Base-by-base conservation (phyloP, 2,113 vertebrate genomes). In the Etheostoma spectabile region DNA sequence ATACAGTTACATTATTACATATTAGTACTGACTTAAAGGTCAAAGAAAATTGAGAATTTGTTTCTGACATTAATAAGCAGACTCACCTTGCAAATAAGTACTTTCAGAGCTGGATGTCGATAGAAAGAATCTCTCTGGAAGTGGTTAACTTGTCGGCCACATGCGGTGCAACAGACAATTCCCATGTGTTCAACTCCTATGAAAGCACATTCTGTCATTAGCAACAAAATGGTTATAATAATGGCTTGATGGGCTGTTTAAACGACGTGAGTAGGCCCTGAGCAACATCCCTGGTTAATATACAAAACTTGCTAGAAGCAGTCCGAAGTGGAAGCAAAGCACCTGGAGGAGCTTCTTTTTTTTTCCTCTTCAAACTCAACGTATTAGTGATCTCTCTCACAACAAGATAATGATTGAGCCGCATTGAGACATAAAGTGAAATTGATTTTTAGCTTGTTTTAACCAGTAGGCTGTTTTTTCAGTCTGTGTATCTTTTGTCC, bases 41-140 rank as follows among this genome's bases (percentile, higher is more conserved):
- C 18, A 53, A 1, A 21, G 1, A 11, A 61, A 46, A 30, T 48
- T 18, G 12, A 27, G 11, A 13, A 48, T 27, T 51, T 30, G 6
- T 60, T 70, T 70, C 18, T 27, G 33, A 21, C 18, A 33, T 22
- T 8, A 22, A 13, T 8, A 21, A 69, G 27, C 16, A 49, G 22
- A 82, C 96, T 88, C 93, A 99, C 98, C 97, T 99, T 99, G 94
- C 98, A 99, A 91, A 99, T 96, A 68, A 99, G 97, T n/a, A 99
- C 97, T 95, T 98, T 98, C 64, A 99, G 94, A 84, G 95, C 96
- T 85, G 98, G 98, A 85, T 99, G 98, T 84, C 96, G 97, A 90
- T 96, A 98, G 86, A 99, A 95, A 6, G 97, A 97, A 94, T 99
- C 97, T 91, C 95, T 99, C 77, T 97, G 97, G 94, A 98, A 99